These are phyloP conservation scores for Entosphenus tridentatus DNA, from an alignment of 2,113 vertebrate genomes.

Conservation along the genomic window DNA sequence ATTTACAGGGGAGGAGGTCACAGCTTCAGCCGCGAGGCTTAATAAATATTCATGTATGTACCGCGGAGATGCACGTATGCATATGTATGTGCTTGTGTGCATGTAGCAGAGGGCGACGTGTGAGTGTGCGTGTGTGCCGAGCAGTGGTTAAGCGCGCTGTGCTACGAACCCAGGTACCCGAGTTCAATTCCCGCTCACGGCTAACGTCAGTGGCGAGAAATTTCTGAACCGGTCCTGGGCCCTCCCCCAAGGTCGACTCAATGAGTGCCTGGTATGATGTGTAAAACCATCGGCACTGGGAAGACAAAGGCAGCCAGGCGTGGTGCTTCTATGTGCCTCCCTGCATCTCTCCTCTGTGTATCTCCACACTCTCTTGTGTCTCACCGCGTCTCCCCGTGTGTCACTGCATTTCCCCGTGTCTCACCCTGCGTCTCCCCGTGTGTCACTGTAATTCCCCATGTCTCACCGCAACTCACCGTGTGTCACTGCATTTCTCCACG, in stretches of 20 bases:
- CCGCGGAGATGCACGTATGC: background rate
- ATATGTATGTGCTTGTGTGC: background rate
- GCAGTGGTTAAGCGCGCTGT: background rate
- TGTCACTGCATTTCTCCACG: too few species aligned
- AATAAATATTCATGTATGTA: background rate
- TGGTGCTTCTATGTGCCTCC: too few species aligned
- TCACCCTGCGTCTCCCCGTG: background rate
- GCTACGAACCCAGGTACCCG: background rate
- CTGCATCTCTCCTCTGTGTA: too few species aligned
- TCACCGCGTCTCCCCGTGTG: too few species aligned
- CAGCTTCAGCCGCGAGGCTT: background rate
- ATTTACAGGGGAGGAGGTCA: background rate
- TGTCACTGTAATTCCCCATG: background rate
- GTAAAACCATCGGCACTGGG: too few species aligned
- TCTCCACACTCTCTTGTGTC: too few species aligned
- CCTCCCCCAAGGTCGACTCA: too few species aligned
- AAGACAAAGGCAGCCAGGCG: too few species aligned
- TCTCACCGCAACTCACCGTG: background rate
- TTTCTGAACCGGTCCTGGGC: too few species aligned
- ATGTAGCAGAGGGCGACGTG: background rate
- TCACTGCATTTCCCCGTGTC: background rate
- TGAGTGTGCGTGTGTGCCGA: background rate
- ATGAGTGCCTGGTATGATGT: too few species aligned
- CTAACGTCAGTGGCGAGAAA: too few species aligned
- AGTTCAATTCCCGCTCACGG: too few species aligned